Conservation (phyloP, 2,888 invertebrate genomes). For the Drosophila meridionalis region DNA sequence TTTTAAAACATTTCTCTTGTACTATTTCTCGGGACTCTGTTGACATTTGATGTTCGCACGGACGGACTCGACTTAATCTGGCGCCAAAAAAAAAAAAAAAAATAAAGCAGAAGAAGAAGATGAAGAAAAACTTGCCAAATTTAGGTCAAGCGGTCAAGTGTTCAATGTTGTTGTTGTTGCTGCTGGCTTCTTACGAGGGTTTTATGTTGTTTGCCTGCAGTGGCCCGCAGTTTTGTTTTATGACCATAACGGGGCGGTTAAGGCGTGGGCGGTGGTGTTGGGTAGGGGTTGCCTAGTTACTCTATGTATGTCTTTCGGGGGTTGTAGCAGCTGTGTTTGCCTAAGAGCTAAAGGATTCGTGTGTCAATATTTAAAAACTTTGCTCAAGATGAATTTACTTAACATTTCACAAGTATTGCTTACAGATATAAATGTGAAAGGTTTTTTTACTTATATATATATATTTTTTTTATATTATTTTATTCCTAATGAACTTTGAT, state of each 20-base stretch:
- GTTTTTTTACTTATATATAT: not conserved
- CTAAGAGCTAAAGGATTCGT: constrained; percentile 32
- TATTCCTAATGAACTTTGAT: not conserved
- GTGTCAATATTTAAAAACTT: constrained; percentile 44
- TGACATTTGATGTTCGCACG: constrained; percentile 64
- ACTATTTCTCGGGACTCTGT: constrained; percentile 43
- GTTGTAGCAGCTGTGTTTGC: constrained; percentile 34
- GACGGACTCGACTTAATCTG: constrained; percentile 55
- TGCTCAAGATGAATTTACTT: not conserved
- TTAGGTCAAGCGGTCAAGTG: constrained; percentile 76
- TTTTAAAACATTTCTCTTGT: constrained; percentile 73
- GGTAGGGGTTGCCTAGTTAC: constrained; percentile 3
- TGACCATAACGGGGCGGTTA: constrained; percentile 8
- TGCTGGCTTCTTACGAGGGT: constrained; percentile 37
- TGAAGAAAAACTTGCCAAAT: constrained; percentile 53
- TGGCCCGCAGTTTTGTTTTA: constrained; percentile 53
- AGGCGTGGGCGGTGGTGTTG: not conserved
- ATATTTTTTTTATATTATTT: not conserved
- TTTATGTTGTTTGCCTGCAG: constrained; percentile 61
- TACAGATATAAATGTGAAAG: not conserved
- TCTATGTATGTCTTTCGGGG: constrained; percentile 31
- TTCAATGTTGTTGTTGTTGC: constrained; percentile 49
- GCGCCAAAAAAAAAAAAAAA: constrained; percentile 35
- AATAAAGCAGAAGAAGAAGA: not conserved
- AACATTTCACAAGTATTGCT: not conserved